phyloP scores from a whole-genome alignment of 2,797 vertebrate genomes.

The Gila robusta region DNA sequence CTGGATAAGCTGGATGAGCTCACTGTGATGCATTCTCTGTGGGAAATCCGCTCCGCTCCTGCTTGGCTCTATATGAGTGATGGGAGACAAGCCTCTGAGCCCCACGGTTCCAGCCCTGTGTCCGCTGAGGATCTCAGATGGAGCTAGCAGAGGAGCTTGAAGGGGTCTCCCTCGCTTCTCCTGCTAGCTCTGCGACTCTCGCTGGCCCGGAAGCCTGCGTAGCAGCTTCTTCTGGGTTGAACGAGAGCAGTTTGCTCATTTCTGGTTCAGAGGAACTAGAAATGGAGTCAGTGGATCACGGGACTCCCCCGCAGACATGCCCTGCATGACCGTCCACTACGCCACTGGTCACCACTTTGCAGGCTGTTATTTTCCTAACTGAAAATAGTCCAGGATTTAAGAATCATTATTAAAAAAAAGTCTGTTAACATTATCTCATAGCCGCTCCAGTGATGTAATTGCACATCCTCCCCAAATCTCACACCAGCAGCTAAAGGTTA shows the following conservation, averaged over 20 bases:
- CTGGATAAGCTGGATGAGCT: too few species aligned
- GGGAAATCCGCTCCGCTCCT: too few species aligned
- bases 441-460: slow-evolving; percentile 6
- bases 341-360: not conserved
- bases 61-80: too few species aligned
- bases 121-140: not conserved
- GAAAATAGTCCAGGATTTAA: slow-evolving; percentile 19
- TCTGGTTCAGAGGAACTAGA: not conserved
- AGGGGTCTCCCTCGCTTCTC: not conserved
- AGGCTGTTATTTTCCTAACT: not conserved
- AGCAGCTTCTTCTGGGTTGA: not conserved
- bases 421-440: slow-evolving; percentile 11
- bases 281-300: not conserved
- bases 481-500: slow-evolving; percentile 36
- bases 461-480: slow-evolving; percentile 19
- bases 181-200: not conserved
- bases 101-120: not conserved
- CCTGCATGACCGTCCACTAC: not conserved
- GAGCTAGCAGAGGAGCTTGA: not conserved
- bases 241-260: not conserved
- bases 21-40: too few species aligned
- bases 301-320: not conserved
- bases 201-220: not conserved
- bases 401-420: not conserved
- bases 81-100: too few species aligned